Percentiles rank a stretch among this genome's conserved stretches.
phyloP scores from a whole-genome alignment of 2,888 invertebrate species.

The Erannis defoliaria region DNA sequence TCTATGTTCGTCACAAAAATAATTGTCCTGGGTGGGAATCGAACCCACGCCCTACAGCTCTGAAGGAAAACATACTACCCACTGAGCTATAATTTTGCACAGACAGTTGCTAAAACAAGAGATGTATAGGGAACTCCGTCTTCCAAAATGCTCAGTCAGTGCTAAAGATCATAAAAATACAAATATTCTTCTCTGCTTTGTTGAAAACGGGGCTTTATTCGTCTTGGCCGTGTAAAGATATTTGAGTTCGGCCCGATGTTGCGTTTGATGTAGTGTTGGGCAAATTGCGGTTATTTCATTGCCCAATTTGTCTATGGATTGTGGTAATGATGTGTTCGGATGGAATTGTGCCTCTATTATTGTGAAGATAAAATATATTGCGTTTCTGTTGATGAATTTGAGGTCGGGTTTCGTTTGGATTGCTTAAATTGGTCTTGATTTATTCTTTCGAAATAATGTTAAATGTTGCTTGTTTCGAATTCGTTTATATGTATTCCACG shows the following conservation, averaged over 20 bases:
- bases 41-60: too few species aligned
- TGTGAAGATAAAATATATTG: slow-evolving; percentile 14
- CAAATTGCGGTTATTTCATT: slow-evolving; percentile 33
- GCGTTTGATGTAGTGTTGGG: slow-evolving; percentile 23
- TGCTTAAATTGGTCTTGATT: slow-evolving; percentile 10
- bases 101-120: too few species aligned
- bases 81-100: too few species aligned
- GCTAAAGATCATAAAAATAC: not conserved
- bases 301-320: slow-evolving; percentile 29
- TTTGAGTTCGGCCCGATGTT: slow-evolving; percentile 23
- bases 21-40: too few species aligned
- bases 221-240: slow-evolving; percentile 17
- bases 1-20: too few species aligned
- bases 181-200: not conserved
- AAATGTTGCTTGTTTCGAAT: not conserved
- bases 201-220: not conserved
- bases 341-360: slow-evolving; percentile 18
- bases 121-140: too few species aligned
- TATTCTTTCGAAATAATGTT: slow-evolving; percentile 6
- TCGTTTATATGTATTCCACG: not conserved
- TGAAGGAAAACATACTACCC: too few species aligned
- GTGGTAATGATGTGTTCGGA: slow-evolving; percentile 27
- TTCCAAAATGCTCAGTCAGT: too few species aligned
- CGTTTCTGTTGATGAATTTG: slow-evolving; percentile 14
- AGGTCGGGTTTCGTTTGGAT: slow-evolving; percentile 12